These are phyloP conservation scores for Typhlomys cinereus DNA, from an alignment of 2,113 vertebrate species.

Conservation along the genomic window DNA sequence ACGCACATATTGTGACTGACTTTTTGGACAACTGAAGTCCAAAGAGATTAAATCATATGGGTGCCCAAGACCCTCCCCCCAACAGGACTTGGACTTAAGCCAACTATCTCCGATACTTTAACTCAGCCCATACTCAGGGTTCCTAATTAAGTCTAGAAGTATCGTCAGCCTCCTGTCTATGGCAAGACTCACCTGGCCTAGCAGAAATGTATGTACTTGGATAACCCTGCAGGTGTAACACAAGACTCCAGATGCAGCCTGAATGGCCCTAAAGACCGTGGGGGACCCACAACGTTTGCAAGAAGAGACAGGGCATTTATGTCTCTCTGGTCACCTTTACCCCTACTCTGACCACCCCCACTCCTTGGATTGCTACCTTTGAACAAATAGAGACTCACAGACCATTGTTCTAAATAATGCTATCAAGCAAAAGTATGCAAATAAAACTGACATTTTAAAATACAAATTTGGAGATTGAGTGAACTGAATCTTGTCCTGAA, in stretches of 20 bases:
- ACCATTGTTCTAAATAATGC: neutral
- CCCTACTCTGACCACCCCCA: fast-evolving
- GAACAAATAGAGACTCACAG: neutral
- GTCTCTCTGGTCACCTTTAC: no score
- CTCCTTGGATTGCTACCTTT: neutral
- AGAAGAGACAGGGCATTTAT: no score
- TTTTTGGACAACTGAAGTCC: neutral
- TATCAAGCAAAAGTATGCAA: neutral
- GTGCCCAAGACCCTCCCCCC: neutral
- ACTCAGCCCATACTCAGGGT: neutral
- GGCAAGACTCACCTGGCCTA: no score
- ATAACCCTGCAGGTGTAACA: neutral
- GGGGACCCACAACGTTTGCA: fast-evolving
- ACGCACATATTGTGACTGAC: fast-evolving
- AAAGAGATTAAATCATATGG: neutral
- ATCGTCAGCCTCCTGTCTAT: no score
- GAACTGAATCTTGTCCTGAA: neutral
- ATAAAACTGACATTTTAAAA: neutral
- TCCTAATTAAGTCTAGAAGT: neutral
- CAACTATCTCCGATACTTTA: neutral
- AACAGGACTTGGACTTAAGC: neutral
- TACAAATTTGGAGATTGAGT: neutral
- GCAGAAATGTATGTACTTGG: no score
- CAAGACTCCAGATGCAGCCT: neutral
- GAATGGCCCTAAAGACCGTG: fast-evolving